Evolutionary conservation across 2,797 vertebrate genomes (phyloP).

Genomic region (Peromyscus melanophrys): DNA sequence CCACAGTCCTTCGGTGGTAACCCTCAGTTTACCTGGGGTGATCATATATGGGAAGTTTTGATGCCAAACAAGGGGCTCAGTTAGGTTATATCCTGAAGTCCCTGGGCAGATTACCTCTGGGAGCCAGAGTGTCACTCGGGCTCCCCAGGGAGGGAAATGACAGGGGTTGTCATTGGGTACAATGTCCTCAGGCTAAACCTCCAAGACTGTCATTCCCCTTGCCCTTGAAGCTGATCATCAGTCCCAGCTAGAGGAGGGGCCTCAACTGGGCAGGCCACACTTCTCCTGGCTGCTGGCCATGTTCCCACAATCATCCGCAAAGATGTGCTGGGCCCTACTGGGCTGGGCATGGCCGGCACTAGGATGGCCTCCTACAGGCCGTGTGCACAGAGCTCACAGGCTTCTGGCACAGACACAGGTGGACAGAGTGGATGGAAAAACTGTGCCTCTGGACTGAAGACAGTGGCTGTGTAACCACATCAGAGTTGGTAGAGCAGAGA

Average conservation of each 20-base stretch:
- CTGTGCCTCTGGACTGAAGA: no score
- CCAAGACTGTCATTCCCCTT: neutral
- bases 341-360: rapidly evolving
- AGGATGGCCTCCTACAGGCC: rapidly evolving
- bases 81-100: neutral
- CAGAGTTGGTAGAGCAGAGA: neutral
- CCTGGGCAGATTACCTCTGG: neutral
- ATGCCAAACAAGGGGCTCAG: neutral
- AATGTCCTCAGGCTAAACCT: neutral
- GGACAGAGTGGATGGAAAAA: neutral
- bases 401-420: neutral
- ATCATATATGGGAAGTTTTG: neutral
- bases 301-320: neutral
- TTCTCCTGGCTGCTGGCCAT: neutral
- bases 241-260: neutral
- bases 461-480: neutral
- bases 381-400: rapidly evolving
- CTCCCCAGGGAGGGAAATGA: neutral
- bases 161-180: no score
- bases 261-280: rapidly evolving
- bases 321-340: neutral
- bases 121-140: no score
- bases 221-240: neutral
- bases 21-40: neutral
- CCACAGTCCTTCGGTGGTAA: no score